These are phyloP conservation scores for Scaptodrosophila latifasciaeformis DNA, from an alignment of 2,888 invertebrate genomes.

Conservation along the genomic window DNA sequence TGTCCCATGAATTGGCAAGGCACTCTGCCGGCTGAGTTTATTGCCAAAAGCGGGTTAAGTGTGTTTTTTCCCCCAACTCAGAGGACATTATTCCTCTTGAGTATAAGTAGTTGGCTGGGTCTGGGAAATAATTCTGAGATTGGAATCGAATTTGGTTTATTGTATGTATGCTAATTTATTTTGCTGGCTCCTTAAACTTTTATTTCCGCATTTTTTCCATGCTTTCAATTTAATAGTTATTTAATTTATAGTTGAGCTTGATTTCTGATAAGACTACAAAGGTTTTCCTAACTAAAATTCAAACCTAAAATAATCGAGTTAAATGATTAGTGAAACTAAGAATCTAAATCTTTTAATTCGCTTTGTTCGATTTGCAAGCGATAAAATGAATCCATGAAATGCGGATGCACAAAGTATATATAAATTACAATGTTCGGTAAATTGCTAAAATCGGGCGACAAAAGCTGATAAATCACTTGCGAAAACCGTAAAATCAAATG, in stretches of 20 bases:
- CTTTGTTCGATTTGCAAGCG: no score
- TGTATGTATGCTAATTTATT: slow-evolving; percentile 67
- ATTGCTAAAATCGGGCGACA: slow-evolving; percentile 2
- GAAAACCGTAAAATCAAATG: slow-evolving; percentile 63
- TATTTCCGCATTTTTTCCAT: slow-evolving; percentile 18
- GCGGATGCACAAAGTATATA: slow-evolving; percentile 2
- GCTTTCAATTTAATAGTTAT: slow-evolving; percentile 45
- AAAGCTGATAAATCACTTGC: slow-evolving; percentile 59
- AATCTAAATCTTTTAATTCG: slow-evolving; percentile 9
- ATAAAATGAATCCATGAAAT: no score
- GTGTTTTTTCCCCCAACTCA: slow-evolving; percentile 58
- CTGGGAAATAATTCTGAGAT: slow-evolving; percentile 39
- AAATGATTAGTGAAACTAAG: slow-evolving; percentile 21
- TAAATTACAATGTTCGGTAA: neutral
- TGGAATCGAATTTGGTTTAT: slow-evolving; percentile 73
- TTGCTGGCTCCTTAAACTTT: slow-evolving; percentile 8
- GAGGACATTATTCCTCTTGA: slow-evolving; percentile 31
- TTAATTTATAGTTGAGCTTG: slow-evolving; percentile 47
- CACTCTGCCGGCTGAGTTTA: slow-evolving; percentile 66
- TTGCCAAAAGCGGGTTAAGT: slow-evolving; percentile 72
- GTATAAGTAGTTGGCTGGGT: slow-evolving; percentile 25
- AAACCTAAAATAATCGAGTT: slow-evolving; percentile 32
- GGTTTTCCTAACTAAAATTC: no score
- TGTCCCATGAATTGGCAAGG: slow-evolving; percentile 12
- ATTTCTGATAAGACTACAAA: no score